Evolutionary conservation across 2,888 invertebrate genomes (phyloP).

Genomic region (Dynastes tityus): DNA sequence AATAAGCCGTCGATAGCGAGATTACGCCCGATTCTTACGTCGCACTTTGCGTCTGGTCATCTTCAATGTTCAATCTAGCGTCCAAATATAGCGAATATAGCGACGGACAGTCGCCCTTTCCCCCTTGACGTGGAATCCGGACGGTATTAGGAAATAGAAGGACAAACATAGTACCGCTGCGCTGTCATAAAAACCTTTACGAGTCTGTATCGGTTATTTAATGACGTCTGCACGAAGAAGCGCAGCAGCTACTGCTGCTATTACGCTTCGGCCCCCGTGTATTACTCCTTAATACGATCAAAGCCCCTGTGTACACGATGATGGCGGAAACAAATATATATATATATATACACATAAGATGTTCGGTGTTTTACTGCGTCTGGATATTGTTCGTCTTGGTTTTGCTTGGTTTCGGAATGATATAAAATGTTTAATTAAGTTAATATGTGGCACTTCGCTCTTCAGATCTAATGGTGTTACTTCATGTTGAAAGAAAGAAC

Average conservation of each 20-base stretch:
- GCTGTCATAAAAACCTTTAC: conserved; percentile 61
- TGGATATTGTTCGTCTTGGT: too few species aligned
- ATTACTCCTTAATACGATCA: conserved; percentile 6
- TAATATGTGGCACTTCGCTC: not conserved
- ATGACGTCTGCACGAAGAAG: conserved; percentile 42
- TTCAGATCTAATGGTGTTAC: too few species aligned
- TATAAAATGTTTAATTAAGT: too few species aligned
- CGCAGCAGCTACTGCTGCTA: conserved; percentile 13
- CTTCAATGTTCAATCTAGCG: conserved; percentile 43
- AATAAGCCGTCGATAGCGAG: conserved; percentile 40
- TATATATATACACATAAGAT: not conserved
- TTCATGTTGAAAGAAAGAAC: too few species aligned
- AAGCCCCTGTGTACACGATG: not conserved
- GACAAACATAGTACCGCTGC: conserved; percentile 35
- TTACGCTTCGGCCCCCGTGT: not conserved
- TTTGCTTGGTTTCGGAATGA: too few species aligned
- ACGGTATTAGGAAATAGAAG: conserved; percentile 43
- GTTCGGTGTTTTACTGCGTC: too few species aligned
- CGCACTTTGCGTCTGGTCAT: conserved; percentile 37
- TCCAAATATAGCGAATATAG: conserved; percentile 9
- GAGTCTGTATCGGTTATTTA: conserved; percentile 63
- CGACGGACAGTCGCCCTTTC: not conserved
- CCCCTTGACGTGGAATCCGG: conserved; percentile 4
- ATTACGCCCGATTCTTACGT: conserved; percentile 29
- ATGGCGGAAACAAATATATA: conserved; percentile 4